Evolutionary conservation across 2,113 vertebrate genomes (phyloP), one percentile per base, ranked within the genome.

Genomic region (Arvicanthis niloticus): DNA sequence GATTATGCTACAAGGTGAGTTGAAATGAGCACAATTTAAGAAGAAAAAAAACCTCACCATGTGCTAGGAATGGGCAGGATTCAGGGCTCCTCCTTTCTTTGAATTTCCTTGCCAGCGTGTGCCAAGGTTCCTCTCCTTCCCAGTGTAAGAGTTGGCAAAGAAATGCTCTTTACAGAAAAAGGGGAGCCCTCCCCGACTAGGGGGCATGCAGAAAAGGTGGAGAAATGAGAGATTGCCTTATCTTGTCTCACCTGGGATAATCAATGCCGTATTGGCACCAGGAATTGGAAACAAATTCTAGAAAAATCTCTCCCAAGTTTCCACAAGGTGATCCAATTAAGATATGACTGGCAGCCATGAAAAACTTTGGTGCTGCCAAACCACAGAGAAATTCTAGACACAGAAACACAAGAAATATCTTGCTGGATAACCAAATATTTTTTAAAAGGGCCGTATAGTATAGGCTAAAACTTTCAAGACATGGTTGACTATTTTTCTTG

Each of bases 261-360:
- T 98, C 58, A 75, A 96, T 84, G 11, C 15, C 84, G 48, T 40
- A 22, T 87, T 58, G 31, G 81, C 89, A 94, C 80, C 76, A 67
- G 93, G 93, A 85, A 89, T 40, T 94, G 65, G 65, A 97, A 97
- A 95, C 86, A 95, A 97, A 97, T 76, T 92, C 89, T 93, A 95
- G 78, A 89, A 97, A 94, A 58, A 88, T 51, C 88, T 97, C 0
- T 9, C 91, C 95, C 78, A 82, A 97, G 87, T 48, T 97, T 95
- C 94, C 97, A 89, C 34, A 76, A 97, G 45, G 92, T 97, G 98
- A 62, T 98, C 93, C 91, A 97, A 97, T 93, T 81, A 97, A 97
- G 92, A 91, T 84, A 95, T 15, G n/a, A 65, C 60, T 95, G 90
- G 40, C 92, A 95, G 75, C 88, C 60, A 94, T 93, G 34, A 86